Conservation (phyloP, 2,113 vertebrate genomes). For the Morone saxatilis region DNA sequence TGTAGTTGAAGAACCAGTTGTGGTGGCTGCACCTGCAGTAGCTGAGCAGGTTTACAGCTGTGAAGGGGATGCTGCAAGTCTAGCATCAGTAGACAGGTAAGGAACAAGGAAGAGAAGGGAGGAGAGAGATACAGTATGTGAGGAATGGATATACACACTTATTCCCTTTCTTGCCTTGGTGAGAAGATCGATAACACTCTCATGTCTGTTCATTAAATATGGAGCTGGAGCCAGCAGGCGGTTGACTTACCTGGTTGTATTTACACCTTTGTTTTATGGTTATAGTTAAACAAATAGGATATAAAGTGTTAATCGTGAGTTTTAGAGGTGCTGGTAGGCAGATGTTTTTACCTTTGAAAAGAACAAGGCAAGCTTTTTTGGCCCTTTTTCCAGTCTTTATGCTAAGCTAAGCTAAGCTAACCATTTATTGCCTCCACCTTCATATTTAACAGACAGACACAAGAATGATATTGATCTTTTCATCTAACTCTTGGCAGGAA, state of each 20-base stretch:
- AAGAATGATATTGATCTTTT: background rate
- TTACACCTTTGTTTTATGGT: too few relatives aligned
- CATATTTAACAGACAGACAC: background rate
- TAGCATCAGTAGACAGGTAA: slow-evolving; percentile 59
- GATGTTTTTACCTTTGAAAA: background rate
- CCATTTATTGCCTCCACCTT: background rate
- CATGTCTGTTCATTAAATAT: too few relatives aligned
- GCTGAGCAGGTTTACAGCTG: slow-evolving; percentile 39
- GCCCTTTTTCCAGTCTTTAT: background rate
- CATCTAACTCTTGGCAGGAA: background rate
- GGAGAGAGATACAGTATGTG: background rate
- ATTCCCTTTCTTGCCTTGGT: too few relatives aligned
- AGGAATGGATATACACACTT: too few relatives aligned
- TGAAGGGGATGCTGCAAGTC: slow-evolving; percentile 44
- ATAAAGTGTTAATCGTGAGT: background rate
- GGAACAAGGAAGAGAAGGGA: background rate
- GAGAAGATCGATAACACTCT: too few relatives aligned
- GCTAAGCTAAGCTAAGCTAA: slow-evolving; percentile 3
- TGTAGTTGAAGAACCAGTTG: background rate
- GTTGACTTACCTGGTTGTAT: too few relatives aligned
- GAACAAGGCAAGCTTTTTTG: background rate
- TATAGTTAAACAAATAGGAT: too few relatives aligned
- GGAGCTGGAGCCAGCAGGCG: too few relatives aligned
- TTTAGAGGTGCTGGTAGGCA: background rate
- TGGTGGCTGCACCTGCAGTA: background rate